Percentiles rank a stretch among this genome's conserved stretches.
Evolutionary conservation across 2,797 vertebrate species (phyloP).

Genomic region (Syncerus caffer): DNA sequence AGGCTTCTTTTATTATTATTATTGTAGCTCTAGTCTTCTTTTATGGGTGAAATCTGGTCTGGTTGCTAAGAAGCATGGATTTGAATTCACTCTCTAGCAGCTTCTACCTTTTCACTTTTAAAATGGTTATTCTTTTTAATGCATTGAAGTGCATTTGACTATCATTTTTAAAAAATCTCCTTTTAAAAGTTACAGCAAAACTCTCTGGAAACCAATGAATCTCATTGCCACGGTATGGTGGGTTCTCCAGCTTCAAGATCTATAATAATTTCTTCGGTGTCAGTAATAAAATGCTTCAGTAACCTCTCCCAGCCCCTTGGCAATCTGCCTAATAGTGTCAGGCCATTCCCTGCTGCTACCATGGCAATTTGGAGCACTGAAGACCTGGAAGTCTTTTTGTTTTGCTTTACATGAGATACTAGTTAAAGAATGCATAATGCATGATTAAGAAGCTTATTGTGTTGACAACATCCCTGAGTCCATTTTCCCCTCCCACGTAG

Average conservation of each 20-base stretch:
- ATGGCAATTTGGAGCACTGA: background rate
- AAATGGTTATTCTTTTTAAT: slow-evolving; percentile 72
- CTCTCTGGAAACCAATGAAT: slow-evolving; percentile 74
- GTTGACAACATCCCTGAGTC: background rate
- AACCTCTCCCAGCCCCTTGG: slow-evolving; percentile 65
- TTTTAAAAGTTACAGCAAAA: slow-evolving; percentile 74
- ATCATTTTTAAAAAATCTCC: slow-evolving; percentile 67
- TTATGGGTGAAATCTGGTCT: slow-evolving; percentile 60
- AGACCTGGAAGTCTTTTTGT: background rate
- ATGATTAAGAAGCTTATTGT: slow-evolving; percentile 22
- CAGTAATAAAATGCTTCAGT: slow-evolving; percentile 74
- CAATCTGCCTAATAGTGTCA: slow-evolving; percentile 60
- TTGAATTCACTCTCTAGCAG: slow-evolving; percentile 68
- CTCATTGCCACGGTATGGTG: slow-evolving; percentile 71
- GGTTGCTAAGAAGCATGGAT: slow-evolving; percentile 72
- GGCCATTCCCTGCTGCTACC: slow-evolving; percentile 20
- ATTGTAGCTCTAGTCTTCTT: slow-evolving; percentile 49
- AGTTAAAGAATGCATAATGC: background rate
- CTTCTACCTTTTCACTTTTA: slow-evolving; percentile 64
- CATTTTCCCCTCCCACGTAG: background rate
- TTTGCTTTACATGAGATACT: slow-evolving; percentile 46
- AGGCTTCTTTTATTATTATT: slow-evolving; percentile 12
- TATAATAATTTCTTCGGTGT: slow-evolving; percentile 70
- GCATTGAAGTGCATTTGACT: slow-evolving; percentile 71
- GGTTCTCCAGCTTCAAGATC: slow-evolving; percentile 63